phyloP scores from a whole-genome alignment of 2,113 vertebrate species.

The Gymnobelideus leadbeateri region DNA sequence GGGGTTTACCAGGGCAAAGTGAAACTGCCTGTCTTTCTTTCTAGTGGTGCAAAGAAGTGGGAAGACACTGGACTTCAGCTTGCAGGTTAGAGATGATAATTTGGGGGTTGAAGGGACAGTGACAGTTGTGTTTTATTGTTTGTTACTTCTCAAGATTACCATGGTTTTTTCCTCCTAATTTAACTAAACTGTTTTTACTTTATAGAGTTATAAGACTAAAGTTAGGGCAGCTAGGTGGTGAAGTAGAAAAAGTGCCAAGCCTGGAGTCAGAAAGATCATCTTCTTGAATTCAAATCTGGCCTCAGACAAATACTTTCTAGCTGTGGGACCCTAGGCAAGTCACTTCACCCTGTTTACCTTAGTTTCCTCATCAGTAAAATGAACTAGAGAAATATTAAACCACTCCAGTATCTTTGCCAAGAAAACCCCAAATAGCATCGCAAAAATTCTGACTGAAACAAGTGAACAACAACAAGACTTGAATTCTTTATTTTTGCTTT shows the following conservation, averaged over 20 bases:
- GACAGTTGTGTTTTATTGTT: neutral
- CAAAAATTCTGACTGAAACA: neutral
- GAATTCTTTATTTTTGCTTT: neutral
- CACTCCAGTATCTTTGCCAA: neutral
- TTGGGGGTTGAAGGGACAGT: neutral
- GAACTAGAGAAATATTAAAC: neutral
- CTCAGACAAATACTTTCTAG: neutral
- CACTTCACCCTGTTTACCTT: neutral
- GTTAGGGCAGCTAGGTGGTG: neutral
- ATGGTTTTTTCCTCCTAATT: neutral
- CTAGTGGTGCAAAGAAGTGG: neutral
- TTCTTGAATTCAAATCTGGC: neutral
- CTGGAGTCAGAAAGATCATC: neutral
- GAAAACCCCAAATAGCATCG: neutral
- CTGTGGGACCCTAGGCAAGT: neutral
- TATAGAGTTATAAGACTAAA: neutral
- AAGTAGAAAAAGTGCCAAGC: neutral
- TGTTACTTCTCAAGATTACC: neutral
- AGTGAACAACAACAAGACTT: neutral
- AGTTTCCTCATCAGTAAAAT: neutral
- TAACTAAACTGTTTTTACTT: neutral
- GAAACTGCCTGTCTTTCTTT: neutral
- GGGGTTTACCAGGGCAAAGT: neutral
- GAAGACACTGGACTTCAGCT: neutral
- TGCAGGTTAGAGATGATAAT: neutral